Base-by-base conservation (phyloP, 2,797 vertebrate species). In the Rhadinocentrus ornatus region DNA sequence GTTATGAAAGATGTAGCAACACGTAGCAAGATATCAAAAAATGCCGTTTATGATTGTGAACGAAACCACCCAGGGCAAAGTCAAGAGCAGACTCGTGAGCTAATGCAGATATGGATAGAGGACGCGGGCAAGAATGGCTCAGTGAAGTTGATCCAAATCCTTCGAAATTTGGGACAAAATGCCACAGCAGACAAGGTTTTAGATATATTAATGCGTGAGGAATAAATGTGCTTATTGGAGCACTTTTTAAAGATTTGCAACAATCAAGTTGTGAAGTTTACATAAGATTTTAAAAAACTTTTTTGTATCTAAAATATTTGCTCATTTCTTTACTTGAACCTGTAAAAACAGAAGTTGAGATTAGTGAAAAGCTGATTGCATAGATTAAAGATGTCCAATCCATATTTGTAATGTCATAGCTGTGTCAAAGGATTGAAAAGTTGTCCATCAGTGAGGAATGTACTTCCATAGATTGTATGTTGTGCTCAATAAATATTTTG, bases 71-170 rank as follows among this genome's bases (percentile, higher is more conserved):
- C 10, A 0, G 0, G 0, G 0, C 2, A 91, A 0, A 0, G 0
- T 0, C 9, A 20, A 6, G 83, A 91, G 27, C 73, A 27, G 64
- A 87, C 86, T 0, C 0, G n/a, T 0, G 0, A 62, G 0, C 73
- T 94, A 0, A 73, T 93, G 6, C 0, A 0, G 0, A 29, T 0
- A 0, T 94, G 83, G 83, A 27, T 9, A 0, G 57, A 94, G 75
- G 7, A 0, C 0, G 3, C 83, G 5, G 90, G 91, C 20, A 59
- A 0, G 0, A 0, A 1, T 0, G 89, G 86, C 1, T 26, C 75
- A 5, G 1, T 0, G 0, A 52, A 6, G 0, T 61, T 94, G 29
- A 6, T 89, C 1, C 0, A 12, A 2, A 50, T 0, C 0, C 87
- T 94, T 1, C 0, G 0, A 32, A 27, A 16, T 1, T 50, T 3